phyloP scores from a whole-genome alignment of 2,797 vertebrate genomes.

The Perodicticus potto region DNA sequence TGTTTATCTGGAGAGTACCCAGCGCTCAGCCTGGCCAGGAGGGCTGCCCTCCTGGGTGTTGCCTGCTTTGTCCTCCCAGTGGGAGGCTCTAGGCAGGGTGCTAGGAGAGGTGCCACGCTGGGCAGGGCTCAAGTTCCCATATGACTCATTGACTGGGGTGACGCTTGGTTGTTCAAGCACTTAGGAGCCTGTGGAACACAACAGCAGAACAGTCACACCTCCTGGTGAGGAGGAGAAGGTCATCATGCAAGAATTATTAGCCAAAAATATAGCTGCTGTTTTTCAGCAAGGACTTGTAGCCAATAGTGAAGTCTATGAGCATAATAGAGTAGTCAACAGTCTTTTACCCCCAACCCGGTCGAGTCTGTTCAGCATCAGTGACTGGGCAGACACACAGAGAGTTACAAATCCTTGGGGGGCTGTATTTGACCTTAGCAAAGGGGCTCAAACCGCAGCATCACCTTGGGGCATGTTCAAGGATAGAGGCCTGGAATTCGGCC shows the following conservation, averaged over 20 bases:
- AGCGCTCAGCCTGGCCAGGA: not conserved
- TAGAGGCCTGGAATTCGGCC: not conserved
- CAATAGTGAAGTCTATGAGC: not conserved
- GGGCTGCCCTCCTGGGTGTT: not conserved
- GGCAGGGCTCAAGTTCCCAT: not conserved
- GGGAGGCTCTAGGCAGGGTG: not conserved
- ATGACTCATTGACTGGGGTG: not conserved
- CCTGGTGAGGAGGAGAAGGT: not conserved
- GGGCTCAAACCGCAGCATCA: not conserved
- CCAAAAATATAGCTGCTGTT: not conserved
- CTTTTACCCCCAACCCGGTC: not conserved
- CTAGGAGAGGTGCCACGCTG: not conserved
- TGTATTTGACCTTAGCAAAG: not conserved
- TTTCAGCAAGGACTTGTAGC: not conserved
- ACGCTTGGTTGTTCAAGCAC: not conserved
- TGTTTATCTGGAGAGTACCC: not conserved
- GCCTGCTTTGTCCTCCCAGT: not conserved
- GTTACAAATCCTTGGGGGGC: not conserved
- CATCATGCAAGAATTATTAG: not conserved
- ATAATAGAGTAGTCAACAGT: not conserved
- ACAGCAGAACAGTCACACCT: not conserved
- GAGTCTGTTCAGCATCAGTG: not conserved
- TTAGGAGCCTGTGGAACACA: not conserved
- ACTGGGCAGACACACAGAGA: not conserved
- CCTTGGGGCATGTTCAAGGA: not conserved